phyloP scores from a whole-genome alignment of 2,797 vertebrate species.

The Enteromius paludinosus region DNA sequence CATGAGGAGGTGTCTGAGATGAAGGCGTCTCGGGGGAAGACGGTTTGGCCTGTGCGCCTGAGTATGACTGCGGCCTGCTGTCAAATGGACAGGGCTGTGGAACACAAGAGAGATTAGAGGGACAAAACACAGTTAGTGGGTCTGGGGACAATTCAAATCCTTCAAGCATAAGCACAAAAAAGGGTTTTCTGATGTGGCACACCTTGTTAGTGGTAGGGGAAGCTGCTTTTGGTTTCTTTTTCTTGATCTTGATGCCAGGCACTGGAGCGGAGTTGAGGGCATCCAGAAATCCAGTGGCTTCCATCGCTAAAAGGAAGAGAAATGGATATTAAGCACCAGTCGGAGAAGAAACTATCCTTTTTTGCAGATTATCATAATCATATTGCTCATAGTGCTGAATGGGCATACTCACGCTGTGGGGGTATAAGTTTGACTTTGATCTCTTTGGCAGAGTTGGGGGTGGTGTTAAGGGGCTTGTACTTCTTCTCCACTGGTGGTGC shows the following conservation, averaged over 20 bases:
- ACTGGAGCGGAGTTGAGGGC: conserved; percentile 95
- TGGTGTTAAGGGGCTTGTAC: conserved; percentile 93
- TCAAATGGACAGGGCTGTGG: conserved; percentile 88
- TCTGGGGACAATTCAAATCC: neutral
- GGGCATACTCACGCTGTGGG: conserved; percentile 84
- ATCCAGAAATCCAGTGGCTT: conserved; percentile 91
- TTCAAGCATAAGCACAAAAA: neutral
- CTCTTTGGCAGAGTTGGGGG: conserved; percentile 91
- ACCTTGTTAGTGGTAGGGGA: conserved; percentile 94
- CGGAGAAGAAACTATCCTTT: neutral
- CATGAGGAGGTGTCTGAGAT: conserved; percentile 70
- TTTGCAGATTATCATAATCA: conserved; percentile 16
- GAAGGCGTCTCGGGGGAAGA: conserved; percentile 82
- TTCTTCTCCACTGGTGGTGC: conserved; percentile 89
- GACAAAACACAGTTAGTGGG: neutral
- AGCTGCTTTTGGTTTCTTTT: conserved; percentile 89
- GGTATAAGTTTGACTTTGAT: conserved; percentile 98
- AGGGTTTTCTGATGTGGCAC: neutral
- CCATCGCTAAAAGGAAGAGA: conserved; percentile 83
- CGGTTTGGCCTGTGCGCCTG: conserved; percentile 77
- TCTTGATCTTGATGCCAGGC: conserved; percentile 95
- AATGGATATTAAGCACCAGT: neutral
- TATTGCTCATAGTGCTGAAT: neutral
- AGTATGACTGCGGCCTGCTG: conserved; percentile 78
- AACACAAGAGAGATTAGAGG: neutral